phyloP scores from a whole-genome alignment of 2,113 vertebrate species.

The Otus sunia region DNA sequence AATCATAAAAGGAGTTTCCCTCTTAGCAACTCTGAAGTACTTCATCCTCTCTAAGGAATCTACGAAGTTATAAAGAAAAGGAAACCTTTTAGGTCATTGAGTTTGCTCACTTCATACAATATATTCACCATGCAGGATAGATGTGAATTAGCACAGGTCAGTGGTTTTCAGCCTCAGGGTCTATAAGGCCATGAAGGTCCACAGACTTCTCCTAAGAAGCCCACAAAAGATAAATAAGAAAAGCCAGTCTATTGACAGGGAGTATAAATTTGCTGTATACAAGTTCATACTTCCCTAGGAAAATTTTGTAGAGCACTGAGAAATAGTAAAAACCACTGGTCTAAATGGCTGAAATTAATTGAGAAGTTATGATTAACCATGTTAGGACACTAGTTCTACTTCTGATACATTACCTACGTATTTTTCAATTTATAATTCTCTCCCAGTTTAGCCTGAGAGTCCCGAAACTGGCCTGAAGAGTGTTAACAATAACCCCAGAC shows the following conservation, averaged over 20 bases:
- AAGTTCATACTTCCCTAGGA: background rate
- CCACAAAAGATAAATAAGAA: slow-evolving; percentile 5
- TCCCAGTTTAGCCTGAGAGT: background rate
- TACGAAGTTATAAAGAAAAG: background rate
- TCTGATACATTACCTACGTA: background rate
- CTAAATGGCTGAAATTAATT: background rate
- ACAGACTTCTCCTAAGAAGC: background rate
- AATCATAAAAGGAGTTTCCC: background rate
- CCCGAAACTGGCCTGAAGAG: background rate
- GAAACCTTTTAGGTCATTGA: slow-evolving; percentile 14
- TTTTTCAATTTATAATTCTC: background rate
- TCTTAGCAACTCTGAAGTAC: slow-evolving; percentile 25
- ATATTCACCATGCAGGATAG: slow-evolving; percentile 36
- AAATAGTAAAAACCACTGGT: background rate
- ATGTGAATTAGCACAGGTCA: slow-evolving; percentile 58
- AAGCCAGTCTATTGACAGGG: background rate
- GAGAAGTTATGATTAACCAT: background rate
- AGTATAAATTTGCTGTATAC: background rate
- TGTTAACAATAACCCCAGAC: background rate
- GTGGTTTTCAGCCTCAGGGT: background rate
- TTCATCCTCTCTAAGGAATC: slow-evolving; percentile 25
- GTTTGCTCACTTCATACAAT: slow-evolving; percentile 27
- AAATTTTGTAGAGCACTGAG: background rate
- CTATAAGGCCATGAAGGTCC: background rate
- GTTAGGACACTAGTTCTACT: background rate